A percentile compares a stretch with the other conserved stretches of the same genome.
Evolutionary conservation across 2,888 invertebrate species (phyloP).

Genomic region (Anoplius nigerrimus): DNA sequence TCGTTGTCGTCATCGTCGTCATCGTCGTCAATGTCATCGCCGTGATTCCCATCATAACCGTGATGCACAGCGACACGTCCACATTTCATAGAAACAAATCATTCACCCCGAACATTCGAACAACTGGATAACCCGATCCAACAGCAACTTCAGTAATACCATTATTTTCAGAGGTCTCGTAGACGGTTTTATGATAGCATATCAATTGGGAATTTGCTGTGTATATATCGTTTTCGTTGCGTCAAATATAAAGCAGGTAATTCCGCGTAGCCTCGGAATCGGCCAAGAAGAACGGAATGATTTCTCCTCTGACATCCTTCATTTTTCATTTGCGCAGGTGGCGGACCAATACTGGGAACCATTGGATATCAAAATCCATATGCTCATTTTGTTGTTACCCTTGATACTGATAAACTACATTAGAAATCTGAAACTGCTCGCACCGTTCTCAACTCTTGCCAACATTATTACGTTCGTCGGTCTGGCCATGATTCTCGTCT

Average conservation of each 20-base stretch:
- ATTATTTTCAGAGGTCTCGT: slow-evolving; percentile 77
- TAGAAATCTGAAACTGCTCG: slow-evolving; percentile 85
- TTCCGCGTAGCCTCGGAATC: slow-evolving; percentile 16
- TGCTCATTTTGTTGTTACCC: slow-evolving; percentile 84
- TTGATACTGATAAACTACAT: slow-evolving; percentile 84
- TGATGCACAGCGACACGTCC: too few species aligned
- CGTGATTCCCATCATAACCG: too few species aligned
- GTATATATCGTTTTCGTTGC: slow-evolving; percentile 90
- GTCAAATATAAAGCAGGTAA: slow-evolving; percentile 80
- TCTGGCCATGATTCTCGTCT: slow-evolving; percentile 85
- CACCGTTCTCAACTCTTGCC: slow-evolving; percentile 89
- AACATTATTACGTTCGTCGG: slow-evolving; percentile 87
- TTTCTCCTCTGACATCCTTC: too few species aligned
- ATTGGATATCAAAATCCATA: slow-evolving; percentile 80
- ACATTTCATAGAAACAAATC: neutral
- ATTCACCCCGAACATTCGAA: neutral
- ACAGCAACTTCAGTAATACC: slow-evolving; percentile 40
- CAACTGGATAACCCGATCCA: neutral
- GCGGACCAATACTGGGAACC: slow-evolving; percentile 73
- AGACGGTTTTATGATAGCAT: slow-evolving; percentile 84
- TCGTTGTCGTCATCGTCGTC: too few species aligned
- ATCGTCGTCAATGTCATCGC: too few species aligned
- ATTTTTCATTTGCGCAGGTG: too few species aligned
- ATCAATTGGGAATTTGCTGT: slow-evolving; percentile 92
- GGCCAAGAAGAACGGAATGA: too few species aligned